Conservation (phyloP, 2,797 vertebrate genomes). For the Sarcophilus harrisii region DNA sequence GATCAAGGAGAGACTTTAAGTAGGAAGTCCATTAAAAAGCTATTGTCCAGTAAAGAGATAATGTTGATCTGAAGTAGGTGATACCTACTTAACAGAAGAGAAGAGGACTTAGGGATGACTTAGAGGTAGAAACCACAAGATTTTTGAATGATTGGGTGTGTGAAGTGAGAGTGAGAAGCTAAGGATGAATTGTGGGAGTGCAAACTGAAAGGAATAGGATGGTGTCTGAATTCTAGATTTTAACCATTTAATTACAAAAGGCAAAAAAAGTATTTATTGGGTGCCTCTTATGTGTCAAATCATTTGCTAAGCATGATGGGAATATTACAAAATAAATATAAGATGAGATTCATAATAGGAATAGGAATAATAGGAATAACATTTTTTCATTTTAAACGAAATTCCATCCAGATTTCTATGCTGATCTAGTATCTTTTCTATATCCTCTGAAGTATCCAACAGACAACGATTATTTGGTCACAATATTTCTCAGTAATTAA, state of each 20-base stretch:
- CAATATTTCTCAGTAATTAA: neutral
- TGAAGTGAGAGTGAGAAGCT: neutral
- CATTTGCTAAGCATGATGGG: neutral
- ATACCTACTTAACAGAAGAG: neutral
- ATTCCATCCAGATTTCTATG: neutral
- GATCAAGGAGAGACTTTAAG: neutral
- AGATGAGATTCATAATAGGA: neutral
- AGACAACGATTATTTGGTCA: neutral
- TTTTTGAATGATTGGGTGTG: neutral
- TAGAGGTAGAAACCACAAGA: neutral
- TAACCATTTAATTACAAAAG: neutral
- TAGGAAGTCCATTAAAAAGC: neutral
- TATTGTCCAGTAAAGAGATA: neutral
- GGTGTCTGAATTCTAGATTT: neutral
- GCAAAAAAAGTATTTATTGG: neutral
- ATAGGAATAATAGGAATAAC: neutral
- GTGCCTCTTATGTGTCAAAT: neutral
- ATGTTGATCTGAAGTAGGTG: neutral
- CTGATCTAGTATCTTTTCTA: neutral
- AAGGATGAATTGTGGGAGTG: neutral
- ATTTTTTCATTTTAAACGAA: neutral
- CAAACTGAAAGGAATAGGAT: neutral
- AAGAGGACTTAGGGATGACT: neutral
- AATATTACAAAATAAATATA: neutral
- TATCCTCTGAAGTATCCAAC: neutral